phyloP scores from a whole-genome alignment of 2,113 vertebrate genomes.

The Alces alces region DNA sequence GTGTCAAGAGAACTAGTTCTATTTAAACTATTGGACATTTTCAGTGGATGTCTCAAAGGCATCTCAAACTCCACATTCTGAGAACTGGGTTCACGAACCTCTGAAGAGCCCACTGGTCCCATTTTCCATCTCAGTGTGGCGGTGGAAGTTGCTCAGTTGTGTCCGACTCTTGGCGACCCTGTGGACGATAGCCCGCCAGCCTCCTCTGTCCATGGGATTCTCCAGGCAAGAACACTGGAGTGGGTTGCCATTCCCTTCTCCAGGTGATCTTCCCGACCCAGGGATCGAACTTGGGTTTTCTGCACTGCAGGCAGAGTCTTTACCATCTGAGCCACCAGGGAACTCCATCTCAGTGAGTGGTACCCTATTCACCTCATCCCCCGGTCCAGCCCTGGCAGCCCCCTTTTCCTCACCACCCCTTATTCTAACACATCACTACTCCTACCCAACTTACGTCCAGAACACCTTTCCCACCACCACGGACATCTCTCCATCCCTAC shows the following conservation, averaged over 20 bases:
- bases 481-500: fast-evolving
- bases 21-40: no score
- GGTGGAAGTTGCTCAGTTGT: not conserved
- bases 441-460: not conserved
- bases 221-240: not conserved
- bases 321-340: not conserved
- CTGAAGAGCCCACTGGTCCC: fast-evolving
- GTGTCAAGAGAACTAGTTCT: not conserved
- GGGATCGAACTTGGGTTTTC: not conserved
- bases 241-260: not conserved
- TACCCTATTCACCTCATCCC: not conserved
- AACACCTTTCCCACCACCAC: not conserved
- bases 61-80: not conserved
- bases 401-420: not conserved
- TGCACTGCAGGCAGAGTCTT: not conserved
- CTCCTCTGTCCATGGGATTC: not conserved
- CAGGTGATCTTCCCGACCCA: fast-evolving
- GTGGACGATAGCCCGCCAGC: not conserved
- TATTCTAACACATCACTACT: not conserved
- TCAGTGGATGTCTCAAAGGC: not conserved
- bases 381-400: no score
- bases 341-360: not conserved
- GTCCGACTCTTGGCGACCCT: not conserved
- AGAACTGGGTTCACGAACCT: not conserved
- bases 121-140: not conserved